Percentiles rank a stretch among this genome's conserved stretches.
Conservation (phyloP, 2,888 invertebrate species). For the Oasisia sp. region DNA sequence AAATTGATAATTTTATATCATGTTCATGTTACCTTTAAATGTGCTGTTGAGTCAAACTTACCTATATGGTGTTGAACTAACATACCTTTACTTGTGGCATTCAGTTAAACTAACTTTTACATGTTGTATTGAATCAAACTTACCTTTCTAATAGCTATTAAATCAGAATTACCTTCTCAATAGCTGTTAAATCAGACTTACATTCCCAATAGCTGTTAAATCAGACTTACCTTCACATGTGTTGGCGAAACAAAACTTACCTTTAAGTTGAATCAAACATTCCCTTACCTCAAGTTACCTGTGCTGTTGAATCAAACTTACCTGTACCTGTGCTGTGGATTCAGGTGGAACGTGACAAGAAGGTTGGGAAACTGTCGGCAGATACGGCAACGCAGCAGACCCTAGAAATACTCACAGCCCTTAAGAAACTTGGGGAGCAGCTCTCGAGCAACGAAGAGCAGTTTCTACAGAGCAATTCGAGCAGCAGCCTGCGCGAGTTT, state of each 20-base stretch:
- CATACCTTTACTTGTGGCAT: neutral
- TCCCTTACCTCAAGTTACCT: neutral
- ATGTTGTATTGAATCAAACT: no score
- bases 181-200: no score
- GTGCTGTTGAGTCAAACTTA: neutral
- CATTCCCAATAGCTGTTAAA: no score
- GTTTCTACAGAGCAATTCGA: conserved; percentile 65
- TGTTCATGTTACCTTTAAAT: neutral
- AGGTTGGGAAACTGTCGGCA: conserved; percentile 71
- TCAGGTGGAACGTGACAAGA: conserved; percentile 71
- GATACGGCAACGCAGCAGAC: conserved; percentile 70
- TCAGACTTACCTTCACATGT: neutral
- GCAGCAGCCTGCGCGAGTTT: conserved; percentile 65
- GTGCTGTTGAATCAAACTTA: neutral
- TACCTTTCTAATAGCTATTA: no score
- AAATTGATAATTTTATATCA: no score
- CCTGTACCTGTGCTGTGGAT: no score
- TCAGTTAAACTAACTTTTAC: neutral
- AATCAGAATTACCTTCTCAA: no score
- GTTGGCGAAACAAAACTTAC: neutral
- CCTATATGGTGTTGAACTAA: no score
- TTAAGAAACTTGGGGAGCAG: conserved; percentile 67
- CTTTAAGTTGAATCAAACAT: no score
- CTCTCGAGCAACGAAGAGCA: conserved; percentile 63
- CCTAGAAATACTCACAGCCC: conserved; percentile 68